These are phyloP conservation scores for Cnemophilus loriae DNA, from an alignment of 2,113 vertebrate genomes.

Conservation along the genomic window DNA sequence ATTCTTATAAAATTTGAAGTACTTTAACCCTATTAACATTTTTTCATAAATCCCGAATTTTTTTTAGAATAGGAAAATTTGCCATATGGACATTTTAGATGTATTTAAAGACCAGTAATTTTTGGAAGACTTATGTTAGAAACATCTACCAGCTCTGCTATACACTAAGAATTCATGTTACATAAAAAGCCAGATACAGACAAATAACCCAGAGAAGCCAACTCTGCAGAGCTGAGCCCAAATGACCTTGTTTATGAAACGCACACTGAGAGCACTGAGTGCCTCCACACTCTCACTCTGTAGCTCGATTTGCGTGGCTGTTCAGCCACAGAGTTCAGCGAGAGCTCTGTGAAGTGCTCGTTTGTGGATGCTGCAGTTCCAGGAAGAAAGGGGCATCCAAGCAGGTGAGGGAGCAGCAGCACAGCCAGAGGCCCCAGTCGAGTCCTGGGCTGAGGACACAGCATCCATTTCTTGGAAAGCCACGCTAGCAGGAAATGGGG, in stretches of 20 bases:
- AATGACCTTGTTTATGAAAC: neutral
- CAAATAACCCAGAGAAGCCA: neutral
- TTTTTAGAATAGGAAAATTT: neutral
- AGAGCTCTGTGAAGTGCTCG: neutral
- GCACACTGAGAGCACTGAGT: neutral
- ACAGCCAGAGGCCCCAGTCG: neutral
- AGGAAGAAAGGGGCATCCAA: neutral
- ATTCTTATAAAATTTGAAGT: neutral
- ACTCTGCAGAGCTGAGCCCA: neutral
- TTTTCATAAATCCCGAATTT: neutral
- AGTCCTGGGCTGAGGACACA: neutral
- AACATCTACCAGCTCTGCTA: neutral
- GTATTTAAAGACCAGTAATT: neutral
- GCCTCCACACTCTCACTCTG: neutral
- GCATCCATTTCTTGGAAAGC: conserved; percentile 28
- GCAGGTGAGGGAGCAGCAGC: conserved; percentile 30
- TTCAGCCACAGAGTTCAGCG: neutral
- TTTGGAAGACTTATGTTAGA: neutral
- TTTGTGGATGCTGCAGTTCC: neutral
- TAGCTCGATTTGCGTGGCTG: rapidly evolving
- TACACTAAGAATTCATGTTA: neutral
- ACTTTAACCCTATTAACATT: neutral
- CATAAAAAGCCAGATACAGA: neutral
- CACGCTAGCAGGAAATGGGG: conserved; percentile 2
- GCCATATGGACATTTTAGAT: neutral